Evolutionary conservation across 2,113 vertebrate genomes (phyloP).

Genomic region (Vidua chalybeata): DNA sequence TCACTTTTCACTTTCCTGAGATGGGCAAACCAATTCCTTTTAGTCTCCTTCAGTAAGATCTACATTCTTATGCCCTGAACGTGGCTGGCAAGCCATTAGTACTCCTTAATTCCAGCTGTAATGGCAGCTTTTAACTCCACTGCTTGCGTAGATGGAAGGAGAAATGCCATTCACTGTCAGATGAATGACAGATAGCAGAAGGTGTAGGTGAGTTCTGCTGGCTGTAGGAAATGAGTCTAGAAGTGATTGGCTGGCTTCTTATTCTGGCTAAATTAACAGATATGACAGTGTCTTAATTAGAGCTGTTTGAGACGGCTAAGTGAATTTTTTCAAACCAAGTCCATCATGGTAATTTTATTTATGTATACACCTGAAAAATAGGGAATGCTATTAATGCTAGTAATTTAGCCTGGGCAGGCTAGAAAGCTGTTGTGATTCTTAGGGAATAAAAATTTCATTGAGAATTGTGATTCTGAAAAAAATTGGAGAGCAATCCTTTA

Average conservation of each 20-base stretch:
- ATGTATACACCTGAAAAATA: not conserved
- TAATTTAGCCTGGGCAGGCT: not conserved
- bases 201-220: not conserved
- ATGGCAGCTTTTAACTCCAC: not conserved
- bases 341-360: not conserved
- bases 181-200: not conserved
- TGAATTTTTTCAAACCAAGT: not conserved
- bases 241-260: not conserved
- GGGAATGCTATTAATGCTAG: not conserved
- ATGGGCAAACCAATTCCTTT: not conserved
- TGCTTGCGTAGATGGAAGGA: not conserved
- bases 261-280: not conserved
- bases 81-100: not conserved
- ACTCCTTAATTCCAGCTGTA: slow-evolving; percentile 10
- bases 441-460: not conserved
- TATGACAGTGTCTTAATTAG: not conserved
- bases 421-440: not conserved
- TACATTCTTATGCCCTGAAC: not conserved
- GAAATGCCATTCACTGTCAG: not conserved
- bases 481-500: not conserved
- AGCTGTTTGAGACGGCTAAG: not conserved
- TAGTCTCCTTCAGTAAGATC: not conserved
- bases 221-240: not conserved
- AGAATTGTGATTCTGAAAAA: not conserved
- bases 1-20: not conserved